Evolutionary conservation across 1,140 invertebrate species (phyloP), one percentile per base, ranked within the genome.

Genomic region (Cyrtorhinus lividipennis): DNA sequence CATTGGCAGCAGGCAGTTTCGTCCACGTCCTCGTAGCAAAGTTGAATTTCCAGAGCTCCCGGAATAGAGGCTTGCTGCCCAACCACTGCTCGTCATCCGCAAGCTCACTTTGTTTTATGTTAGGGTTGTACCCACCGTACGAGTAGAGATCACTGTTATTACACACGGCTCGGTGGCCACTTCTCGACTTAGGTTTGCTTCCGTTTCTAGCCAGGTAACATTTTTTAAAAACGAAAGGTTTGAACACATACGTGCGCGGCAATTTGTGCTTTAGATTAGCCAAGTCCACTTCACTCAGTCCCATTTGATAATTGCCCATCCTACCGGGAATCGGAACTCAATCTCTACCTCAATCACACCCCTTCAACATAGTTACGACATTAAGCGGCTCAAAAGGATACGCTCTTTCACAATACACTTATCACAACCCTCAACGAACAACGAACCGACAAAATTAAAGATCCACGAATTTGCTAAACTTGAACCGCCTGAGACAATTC

Each of bases 31-130:
- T 79, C 8, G 79, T 83, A 15, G 82, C 79, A 68, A 89, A 81
- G 72, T 88, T 89, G 72, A 83, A 92, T 67, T 81, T 83, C 90
- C 90, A 93, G 0, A 94, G 73, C 76, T 92, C 89, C 73, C 84
- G 84, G 69, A 92, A 91, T 1, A 92, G 72, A 0, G 86, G 83
- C 62, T 77, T 80, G 12, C 76, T 77, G 22, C 76, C 70, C 1
- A 70, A 71, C 79, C 81, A 83, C 2, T 70, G 71, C 20, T 76
- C 72, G 60, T 81, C 79, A 58, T 23, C 62, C 13, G 24, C n/a
- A 15, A 63, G 18, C 44, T 65, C 45, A 45, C 13, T 8, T 18
- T 58, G 15, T 23, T 15, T 15, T 1, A 63, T 22, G 20, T 57
- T 56, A 0, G 87, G 88, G 75, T 91, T 93, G 67, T 88, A 94